These are phyloP conservation scores for Scolopax bukidnonensis DNA, from an alignment of 2,797 vertebrate genomes.

Conservation along the genomic window DNA sequence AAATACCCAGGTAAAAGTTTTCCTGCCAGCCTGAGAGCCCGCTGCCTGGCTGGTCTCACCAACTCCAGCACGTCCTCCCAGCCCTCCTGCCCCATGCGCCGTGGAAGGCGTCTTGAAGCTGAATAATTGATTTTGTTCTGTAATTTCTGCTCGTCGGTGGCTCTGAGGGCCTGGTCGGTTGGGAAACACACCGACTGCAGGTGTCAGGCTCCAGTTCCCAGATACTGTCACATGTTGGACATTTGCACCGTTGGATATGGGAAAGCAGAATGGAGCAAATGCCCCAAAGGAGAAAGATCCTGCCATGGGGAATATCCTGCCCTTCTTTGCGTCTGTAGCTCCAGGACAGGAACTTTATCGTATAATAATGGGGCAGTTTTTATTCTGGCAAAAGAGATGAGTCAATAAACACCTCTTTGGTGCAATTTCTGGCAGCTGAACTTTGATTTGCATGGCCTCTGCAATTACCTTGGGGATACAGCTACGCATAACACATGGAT, in stretches of 20 bases:
- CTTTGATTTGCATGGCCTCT: constrained; percentile 3
- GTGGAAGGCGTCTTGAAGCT: not conserved
- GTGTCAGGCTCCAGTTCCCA: not conserved
- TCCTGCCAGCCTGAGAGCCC: not conserved
- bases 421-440: constrained; percentile 15
- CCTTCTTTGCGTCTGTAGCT: not conserved
- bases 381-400: not conserved
- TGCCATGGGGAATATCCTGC: not conserved
- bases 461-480: not conserved
- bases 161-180: not conserved
- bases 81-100: not conserved
- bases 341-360: not conserved
- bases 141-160: not conserved
- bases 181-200: not conserved
- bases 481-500: constrained; percentile 5
- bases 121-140: not conserved
- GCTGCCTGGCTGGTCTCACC: not conserved
- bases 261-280: not conserved
- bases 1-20: not conserved
- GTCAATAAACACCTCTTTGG: constrained; percentile 48
- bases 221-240: not conserved
- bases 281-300: not conserved
- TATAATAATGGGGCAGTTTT: not conserved
- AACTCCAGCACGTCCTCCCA: not conserved
- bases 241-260: not conserved